These are phyloP conservation scores for Nezara viridula DNA, from an alignment of 2,888 invertebrate genomes.

Conservation along the genomic window DNA sequence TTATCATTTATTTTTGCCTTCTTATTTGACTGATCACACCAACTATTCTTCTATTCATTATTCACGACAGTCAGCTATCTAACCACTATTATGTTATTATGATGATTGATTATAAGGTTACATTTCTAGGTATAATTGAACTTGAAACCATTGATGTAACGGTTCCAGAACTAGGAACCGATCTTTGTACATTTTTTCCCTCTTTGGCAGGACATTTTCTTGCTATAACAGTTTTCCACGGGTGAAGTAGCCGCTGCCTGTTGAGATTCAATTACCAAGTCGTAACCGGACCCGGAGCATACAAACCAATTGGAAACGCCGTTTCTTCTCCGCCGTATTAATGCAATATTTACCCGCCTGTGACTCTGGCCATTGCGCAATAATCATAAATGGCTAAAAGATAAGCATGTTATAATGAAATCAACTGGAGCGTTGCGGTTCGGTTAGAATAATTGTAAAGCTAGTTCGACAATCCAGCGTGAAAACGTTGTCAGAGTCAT, in stretches of 20 bases:
- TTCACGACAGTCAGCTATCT: no score
- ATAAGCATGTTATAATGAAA: constrained; percentile 23
- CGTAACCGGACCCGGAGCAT: neutral
- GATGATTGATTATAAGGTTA: no score
- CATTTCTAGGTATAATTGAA: no score
- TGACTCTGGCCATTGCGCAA: neutral
- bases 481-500: neutral
- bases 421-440: neutral
- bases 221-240: neutral
- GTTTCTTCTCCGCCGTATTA: neutral
- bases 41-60: no score
- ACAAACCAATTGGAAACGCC: constrained; percentile 18
- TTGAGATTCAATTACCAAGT: neutral
- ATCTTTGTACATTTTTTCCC: neutral
- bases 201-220: neutral
- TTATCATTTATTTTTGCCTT: no score
- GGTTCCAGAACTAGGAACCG: neutral
- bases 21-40: no score
- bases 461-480: neutral
- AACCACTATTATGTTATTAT: no score
- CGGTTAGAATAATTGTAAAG: neutral
- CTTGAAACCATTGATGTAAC: no score
- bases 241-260: neutral
- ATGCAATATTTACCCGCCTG: constrained; percentile 25
- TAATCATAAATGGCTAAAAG: neutral